Evolutionary conservation across 2,888 invertebrate genomes (phyloP), one percentile per base, ranked within the genome.

Genomic region (Caenorhabditis sp.): DNA sequence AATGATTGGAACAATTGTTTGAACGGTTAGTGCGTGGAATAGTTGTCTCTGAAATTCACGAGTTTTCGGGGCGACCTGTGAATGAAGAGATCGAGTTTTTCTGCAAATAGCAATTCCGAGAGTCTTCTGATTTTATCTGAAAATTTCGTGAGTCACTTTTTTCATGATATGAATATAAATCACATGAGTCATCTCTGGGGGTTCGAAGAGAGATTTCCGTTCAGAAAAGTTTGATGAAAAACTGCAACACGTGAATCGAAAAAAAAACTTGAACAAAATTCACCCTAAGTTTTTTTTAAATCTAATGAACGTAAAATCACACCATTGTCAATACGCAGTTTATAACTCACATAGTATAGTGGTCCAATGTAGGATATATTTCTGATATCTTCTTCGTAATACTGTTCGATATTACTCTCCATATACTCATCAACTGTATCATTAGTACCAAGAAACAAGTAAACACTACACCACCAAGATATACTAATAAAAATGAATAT

Each of bases 381-480:
- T 25, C 66, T 65, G n/a, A 70, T 70, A 23, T 59, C 26, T n/a
- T 66, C 66, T 5, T 66, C 62, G 58, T 70, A 70, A 7, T 65
- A 62, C 20, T 70, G 66, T 21, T 27, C 43, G n/a, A 70, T 65
- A 3, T 60, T 70, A 25, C 61, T 58, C 27, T 65, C 57, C 58
- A 70, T 20, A 59, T 70, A 70, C 0, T 25, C 38, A 58, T 70
- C 52, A 43, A 70, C 60, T 36, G 23, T 43, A 3, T 50, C 12
- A 38, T 70, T 65, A 57, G 61, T 61, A 21, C 70, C 57, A 27
- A 70, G 43, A 5, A 70, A 43, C 17, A 70, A 62, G 38, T 65
- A 70, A 4, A 70, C 70, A 54, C 65, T 70, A 43, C 70, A 70
- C 67, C 67, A 71, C 71, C 71, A 71, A 43, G 62, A 63, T 12